Conservation (phyloP, 1,140 invertebrate genomes). For the Epicauta chinensis region DNA sequence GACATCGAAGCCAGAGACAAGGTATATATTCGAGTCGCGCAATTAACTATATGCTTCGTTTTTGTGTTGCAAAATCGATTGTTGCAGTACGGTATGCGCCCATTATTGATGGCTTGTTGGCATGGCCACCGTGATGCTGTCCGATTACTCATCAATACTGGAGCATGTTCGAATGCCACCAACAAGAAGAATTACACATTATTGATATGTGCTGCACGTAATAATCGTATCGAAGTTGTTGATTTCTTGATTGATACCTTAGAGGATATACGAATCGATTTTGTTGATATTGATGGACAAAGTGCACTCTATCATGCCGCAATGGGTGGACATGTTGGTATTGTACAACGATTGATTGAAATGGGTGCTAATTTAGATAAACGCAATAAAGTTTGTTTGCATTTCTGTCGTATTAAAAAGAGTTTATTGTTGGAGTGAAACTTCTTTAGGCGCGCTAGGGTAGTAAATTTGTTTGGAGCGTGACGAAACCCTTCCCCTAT, state of each 20-base stretch:
- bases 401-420: no score
- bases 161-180: constrained; percentile 63
- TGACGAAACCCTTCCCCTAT: no score
- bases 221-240: constrained; percentile 55
- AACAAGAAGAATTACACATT: constrained; percentile 72
- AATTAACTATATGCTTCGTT: no score
- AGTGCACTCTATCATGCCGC: constrained; percentile 69
- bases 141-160: constrained; percentile 64
- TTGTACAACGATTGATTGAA: constrained; percentile 63
- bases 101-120: constrained; percentile 74
- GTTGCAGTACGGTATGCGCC: constrained; percentile 76
- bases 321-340: constrained; percentile 64
- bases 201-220: constrained; percentile 61
- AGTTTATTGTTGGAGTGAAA: no score
- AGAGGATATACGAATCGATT: constrained; percentile 55
- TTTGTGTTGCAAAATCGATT: no score
- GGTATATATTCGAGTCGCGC: no score
- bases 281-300: constrained; percentile 55
- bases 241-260: constrained; percentile 55
- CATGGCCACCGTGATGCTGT: constrained; percentile 71
- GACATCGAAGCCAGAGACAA: constrained; percentile 72
- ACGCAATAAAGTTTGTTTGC: constrained; percentile 51
- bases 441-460: no score
- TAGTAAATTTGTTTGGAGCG: no score
- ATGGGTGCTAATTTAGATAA: constrained; percentile 61